These are phyloP conservation scores for Brenthis daphne DNA, from an alignment of 2,888 invertebrate species.

Conservation along the genomic window DNA sequence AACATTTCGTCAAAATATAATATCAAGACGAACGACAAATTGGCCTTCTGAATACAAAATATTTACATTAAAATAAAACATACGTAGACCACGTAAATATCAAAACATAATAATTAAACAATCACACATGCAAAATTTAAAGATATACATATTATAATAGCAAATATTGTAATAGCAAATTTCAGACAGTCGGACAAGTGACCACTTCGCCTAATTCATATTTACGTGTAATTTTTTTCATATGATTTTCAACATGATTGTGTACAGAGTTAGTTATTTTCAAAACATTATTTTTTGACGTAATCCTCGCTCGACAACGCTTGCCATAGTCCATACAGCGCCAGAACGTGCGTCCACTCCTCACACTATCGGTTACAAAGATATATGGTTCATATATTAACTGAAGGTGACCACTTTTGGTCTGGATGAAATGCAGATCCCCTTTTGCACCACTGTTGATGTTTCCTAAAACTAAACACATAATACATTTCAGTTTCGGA, in stretches of 20 bases:
- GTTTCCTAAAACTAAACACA: conserved; percentile 64
- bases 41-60: conserved; percentile 4
- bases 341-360: conserved; percentile 78
- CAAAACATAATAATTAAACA: conserved; percentile 6
- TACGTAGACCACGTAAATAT: background rate
- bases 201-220: conserved; percentile 76
- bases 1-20: conserved; percentile 17
- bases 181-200: conserved; percentile 69
- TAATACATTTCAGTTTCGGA: conserved; percentile 13
- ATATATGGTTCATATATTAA: conserved; percentile 76
- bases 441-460: conserved; percentile 61
- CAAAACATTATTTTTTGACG: conserved; percentile 73
- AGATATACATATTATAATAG: conserved; percentile 2
- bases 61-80: conserved; percentile 3
- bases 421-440: conserved; percentile 76
- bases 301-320: conserved; percentile 75
- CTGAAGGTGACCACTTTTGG: conserved; percentile 76
- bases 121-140: conserved; percentile 29
- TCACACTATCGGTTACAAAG: conserved; percentile 77
- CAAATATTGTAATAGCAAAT: conserved; percentile 2
- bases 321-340: conserved; percentile 78
- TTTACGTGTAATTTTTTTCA: conserved; percentile 69
- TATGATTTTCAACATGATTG: conserved; percentile 70
- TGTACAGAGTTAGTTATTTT: conserved; percentile 75
- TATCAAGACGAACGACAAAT: conserved; percentile 8